Conservation (phyloP, 2,113 vertebrate genomes). For the Nothoprocta pentlandii region DNA sequence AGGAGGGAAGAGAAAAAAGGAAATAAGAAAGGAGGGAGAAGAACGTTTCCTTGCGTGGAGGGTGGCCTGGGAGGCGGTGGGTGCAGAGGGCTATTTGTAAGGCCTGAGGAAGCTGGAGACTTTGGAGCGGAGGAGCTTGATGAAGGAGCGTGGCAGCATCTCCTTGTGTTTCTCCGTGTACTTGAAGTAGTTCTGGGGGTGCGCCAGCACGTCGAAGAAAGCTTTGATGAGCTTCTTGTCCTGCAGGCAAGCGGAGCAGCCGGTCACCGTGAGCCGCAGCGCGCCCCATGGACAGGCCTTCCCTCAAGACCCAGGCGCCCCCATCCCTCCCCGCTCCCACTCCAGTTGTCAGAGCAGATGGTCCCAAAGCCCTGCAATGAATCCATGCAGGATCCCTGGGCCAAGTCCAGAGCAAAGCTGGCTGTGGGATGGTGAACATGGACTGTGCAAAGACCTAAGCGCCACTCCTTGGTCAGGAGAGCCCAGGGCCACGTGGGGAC, state of each 20-base stretch:
- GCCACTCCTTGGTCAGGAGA: background rate
- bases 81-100: slow-evolving; percentile 88
- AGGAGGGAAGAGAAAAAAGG: slow-evolving; percentile 45
- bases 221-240: slow-evolving; percentile 99
- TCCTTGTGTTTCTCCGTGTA: slow-evolving; percentile 98
- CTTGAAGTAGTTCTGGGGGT: slow-evolving; percentile 99
- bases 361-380: too few species aligned
- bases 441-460: background rate
- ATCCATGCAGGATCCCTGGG: too few species aligned
- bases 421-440: too few species aligned
- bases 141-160: slow-evolving; percentile 98
- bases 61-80: background rate
- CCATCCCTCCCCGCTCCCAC: too few species aligned
- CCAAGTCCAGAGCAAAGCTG: too few species aligned
- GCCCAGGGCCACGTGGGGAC: background rate
- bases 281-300: too few species aligned
- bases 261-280: background rate
- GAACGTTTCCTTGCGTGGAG: slow-evolving; percentile 61
- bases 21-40: slow-evolving; percentile 58
- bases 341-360: too few species aligned
- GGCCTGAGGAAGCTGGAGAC: slow-evolving; percentile 96
- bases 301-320: too few species aligned
- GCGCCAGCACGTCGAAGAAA: slow-evolving; percentile 96
- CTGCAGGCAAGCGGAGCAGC: slow-evolving; percentile 70
- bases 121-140: slow-evolving; percentile 98